Evolutionary conservation across 2,888 invertebrate species (phyloP), one percentile per base, ranked within the genome.

Genomic region (Oconnorella tubifera): DNA sequence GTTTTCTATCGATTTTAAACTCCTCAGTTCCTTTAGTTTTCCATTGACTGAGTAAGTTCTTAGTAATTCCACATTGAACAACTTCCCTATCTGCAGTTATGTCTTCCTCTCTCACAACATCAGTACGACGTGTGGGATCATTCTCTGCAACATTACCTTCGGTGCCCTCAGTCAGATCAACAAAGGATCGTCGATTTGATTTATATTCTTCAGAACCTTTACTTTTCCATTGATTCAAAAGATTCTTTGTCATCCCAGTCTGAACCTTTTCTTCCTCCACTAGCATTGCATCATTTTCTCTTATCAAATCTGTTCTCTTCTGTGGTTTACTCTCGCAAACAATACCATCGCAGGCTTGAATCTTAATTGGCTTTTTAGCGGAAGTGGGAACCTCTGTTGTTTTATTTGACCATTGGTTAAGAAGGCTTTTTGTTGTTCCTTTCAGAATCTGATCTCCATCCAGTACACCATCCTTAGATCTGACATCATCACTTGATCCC

Each of bases 371-470:
- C 40, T 40, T 40, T 40, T 40, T 19, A 6, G 6, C 10, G 19
- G 40, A 19, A 6, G 6, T 40, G 6, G 19, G 40, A 19, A 19
- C 6, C 19, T 40, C 40, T 40, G 40, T 19, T 14, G 6, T 19
- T 40, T 59, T 62, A 23, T 29, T 62, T 56, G 28, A 29, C 62
- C 62, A 62, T 19, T 62, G 32, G 28, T 62, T 32, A 31, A 59
- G 56, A 27, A 62, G n/a, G 10, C 31, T n/a, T 29, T 62, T 61
- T 27, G 62, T 59, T 28, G 32, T n/a, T 14, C 62, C 62, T 4
- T 25, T 29, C 57, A 23, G 23, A 28, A 62, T 31, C 32, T 32
- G n/a, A 14, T 60, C 40, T 6, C 27, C 25, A 10, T 61, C 59
- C 3, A 10, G 19, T 3, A 48, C 31, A 4, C 14, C 33, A 23